These are phyloP conservation scores for Xanthia togata DNA, from an alignment of 2,888 invertebrate genomes.

Conservation along the genomic window DNA sequence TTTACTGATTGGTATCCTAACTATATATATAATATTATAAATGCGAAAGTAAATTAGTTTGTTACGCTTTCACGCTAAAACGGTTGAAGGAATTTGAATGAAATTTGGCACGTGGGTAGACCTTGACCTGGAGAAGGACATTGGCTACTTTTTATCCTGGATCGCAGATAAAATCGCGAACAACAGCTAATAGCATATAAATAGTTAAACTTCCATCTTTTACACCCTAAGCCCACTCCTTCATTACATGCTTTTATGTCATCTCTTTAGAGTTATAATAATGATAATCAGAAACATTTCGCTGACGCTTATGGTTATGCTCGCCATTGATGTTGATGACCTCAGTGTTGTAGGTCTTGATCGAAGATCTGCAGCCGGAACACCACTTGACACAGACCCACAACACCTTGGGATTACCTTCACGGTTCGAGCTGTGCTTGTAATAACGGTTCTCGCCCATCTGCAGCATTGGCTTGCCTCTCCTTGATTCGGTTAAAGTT, in stretches of 20 bases:
- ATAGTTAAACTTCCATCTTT: neutral
- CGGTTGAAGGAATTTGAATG: too few species aligned
- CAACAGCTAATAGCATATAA: neutral
- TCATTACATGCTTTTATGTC: neutral
- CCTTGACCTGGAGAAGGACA: too few species aligned
- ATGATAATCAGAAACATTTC: conserved; percentile 25
- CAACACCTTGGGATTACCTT: conserved; percentile 62
- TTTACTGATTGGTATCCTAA: neutral
- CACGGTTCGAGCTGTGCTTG: conserved; percentile 68
- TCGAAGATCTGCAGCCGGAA: conserved; percentile 72
- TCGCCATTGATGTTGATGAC: conserved; percentile 65
- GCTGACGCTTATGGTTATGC: conserved; percentile 69
- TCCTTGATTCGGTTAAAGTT: conserved; percentile 38
- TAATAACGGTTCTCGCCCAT: conserved; percentile 70
- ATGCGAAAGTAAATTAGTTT: too few species aligned
- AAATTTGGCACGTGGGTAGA: too few species aligned
- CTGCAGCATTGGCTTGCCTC: conserved; percentile 60
- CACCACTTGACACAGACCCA: conserved; percentile 74
- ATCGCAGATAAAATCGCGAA: too few species aligned
- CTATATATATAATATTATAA: too few species aligned
- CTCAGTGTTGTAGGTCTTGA: conserved; percentile 69
- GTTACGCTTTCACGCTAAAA: too few species aligned
- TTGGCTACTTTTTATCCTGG: too few species aligned
- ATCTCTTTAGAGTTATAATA: conserved; percentile 29
- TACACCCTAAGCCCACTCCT: neutral